These are phyloP conservation scores for Syngnathus floridae DNA, from an alignment of 2,113 vertebrate genomes.

Conservation along the genomic window DNA sequence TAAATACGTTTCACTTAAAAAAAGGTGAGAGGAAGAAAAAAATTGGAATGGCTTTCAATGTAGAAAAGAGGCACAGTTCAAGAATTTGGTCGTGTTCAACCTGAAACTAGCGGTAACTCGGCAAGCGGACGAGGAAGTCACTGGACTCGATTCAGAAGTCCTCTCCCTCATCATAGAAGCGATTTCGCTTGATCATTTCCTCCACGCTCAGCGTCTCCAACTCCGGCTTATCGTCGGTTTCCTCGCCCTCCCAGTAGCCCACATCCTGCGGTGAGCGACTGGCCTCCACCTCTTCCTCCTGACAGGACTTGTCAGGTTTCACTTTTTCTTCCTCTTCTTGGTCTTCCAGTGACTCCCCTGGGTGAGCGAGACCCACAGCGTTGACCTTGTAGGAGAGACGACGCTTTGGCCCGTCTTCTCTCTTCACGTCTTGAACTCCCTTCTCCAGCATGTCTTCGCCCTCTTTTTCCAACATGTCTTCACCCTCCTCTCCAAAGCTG, in stretches of 20 bases:
- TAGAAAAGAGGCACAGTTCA: conserved; percentile 37
- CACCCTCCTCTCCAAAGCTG: conserved; percentile 47
- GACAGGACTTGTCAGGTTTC: conserved; percentile 45
- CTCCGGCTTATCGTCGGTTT: conserved; percentile 39
- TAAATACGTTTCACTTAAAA: conserved; percentile 26
- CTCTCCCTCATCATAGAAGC: conserved; percentile 74
- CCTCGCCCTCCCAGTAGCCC: conserved; percentile 83
- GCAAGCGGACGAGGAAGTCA: background rate
- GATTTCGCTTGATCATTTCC: conserved; percentile 92
- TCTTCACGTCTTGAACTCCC: background rate
- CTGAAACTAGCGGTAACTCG: conserved; percentile 5
- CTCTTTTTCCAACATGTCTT: conserved; percentile 1
- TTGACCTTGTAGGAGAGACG: conserved; percentile 18
- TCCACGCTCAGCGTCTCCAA: conserved; percentile 77
- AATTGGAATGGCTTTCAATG: conserved; percentile 17
- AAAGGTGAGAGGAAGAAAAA: background rate
- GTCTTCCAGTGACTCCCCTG: conserved; percentile 26
- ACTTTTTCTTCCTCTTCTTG: conserved; percentile 25
- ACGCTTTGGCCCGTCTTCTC: conserved; percentile 1
- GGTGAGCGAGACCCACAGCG: conserved; percentile 1
- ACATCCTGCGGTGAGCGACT: conserved; percentile 76
- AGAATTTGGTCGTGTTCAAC: conserved; percentile 18
- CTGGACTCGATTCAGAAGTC: conserved; percentile 17
- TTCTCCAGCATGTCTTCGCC: background rate
- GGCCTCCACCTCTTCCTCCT: conserved; percentile 57